phyloP scores from a whole-genome alignment of 2,888 invertebrate genomes.

The Oscheius sp. region DNA sequence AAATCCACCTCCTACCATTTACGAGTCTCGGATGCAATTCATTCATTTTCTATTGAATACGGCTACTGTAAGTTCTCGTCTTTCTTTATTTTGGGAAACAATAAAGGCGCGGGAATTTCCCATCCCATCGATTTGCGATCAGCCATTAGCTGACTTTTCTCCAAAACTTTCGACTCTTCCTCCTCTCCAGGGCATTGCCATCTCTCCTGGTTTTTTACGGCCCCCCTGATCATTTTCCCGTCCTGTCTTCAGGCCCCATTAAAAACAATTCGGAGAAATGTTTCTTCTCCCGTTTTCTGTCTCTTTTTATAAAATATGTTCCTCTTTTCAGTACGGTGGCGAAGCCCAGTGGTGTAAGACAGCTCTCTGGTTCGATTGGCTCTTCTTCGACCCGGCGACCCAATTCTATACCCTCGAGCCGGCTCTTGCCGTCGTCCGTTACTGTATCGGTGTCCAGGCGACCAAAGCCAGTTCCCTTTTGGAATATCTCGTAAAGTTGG shows the following conservation, averaged over 20 bases:
- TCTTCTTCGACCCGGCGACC: slow-evolving; percentile 83
- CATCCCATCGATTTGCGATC: too few species aligned
- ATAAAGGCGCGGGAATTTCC: too few species aligned
- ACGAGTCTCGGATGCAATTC: slow-evolving; percentile 45
- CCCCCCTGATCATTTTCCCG: too few species aligned
- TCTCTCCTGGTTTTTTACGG: too few species aligned
- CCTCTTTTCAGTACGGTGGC: slow-evolving; percentile 42
- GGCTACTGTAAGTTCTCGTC: slow-evolving; percentile 20
- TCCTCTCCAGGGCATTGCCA: too few species aligned
- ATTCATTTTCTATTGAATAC: slow-evolving; percentile 42
- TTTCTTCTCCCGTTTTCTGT: not conserved
- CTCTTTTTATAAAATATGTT: not conserved
- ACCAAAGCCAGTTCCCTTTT: slow-evolving; percentile 46
- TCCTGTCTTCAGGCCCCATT: not conserved
- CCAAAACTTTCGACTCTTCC: too few species aligned
- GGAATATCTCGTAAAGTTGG: slow-evolving; percentile 45
- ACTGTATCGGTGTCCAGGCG: slow-evolving; percentile 11
- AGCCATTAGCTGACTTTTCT: too few species aligned
- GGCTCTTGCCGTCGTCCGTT: slow-evolving; percentile 26
- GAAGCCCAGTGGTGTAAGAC: slow-evolving; percentile 81
- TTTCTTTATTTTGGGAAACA: not conserved
- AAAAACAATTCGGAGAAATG: not conserved
- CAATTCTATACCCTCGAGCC: slow-evolving; percentile 39
- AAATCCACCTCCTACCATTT: slow-evolving; percentile 1
- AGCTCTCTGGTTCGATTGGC: slow-evolving; percentile 92